phyloP scores from a whole-genome alignment of 1,140 invertebrate species.

The Coenobita brevimanus region DNA sequence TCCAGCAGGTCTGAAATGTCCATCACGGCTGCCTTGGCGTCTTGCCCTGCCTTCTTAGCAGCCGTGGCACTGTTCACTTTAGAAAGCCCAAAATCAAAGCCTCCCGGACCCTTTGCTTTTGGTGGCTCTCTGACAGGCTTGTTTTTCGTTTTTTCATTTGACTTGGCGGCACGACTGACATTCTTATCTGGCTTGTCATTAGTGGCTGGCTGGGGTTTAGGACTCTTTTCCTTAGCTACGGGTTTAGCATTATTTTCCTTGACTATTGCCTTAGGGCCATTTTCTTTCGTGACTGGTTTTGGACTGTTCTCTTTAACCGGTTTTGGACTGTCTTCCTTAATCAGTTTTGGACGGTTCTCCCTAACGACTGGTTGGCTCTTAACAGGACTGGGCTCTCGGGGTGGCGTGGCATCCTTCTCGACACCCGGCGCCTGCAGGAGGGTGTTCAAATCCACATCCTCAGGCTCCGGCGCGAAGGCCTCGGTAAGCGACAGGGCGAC shows the following conservation, averaged over 20 bases:
- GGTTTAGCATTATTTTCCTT: no score
- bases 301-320: no score
- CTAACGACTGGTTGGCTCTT: constrained; percentile 9
- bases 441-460: constrained; percentile 51
- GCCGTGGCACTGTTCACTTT: not conserved
- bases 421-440: constrained; percentile 26
- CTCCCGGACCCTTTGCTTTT: constrained; percentile 23
- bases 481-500: constrained; percentile 32
- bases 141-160: not conserved
- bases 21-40: not conserved
- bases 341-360: not conserved
- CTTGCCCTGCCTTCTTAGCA: no score
- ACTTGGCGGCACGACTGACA: no score
- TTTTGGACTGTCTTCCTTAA: no score
- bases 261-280: no score
- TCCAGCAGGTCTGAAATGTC: not conserved
- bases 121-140: not conserved
- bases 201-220: no score
- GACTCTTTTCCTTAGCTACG: no score
- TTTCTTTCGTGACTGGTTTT: no score
- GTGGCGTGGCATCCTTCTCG: no score
- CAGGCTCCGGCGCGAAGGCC: constrained; percentile 53
- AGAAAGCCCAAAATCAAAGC: constrained; percentile 41
- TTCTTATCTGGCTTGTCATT: no score
- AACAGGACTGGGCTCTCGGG: constrained; percentile 31